phyloP scores from a whole-genome alignment of 2,797 vertebrate genomes.

The Gobio occitaniae region DNA sequence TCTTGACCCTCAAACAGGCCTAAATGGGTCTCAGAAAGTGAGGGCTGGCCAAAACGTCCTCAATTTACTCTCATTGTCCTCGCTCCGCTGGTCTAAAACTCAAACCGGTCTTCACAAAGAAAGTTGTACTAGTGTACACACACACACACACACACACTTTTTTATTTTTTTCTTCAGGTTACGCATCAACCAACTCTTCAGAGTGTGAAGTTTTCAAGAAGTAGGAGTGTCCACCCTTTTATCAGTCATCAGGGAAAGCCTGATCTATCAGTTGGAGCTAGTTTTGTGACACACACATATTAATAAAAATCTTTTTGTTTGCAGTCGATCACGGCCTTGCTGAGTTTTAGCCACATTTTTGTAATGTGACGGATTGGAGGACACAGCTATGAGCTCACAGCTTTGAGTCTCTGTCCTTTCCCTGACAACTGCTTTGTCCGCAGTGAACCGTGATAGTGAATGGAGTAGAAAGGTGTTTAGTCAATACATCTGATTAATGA shows the following conservation, averaged over 20 bases:
- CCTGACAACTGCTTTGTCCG: slow-evolving; percentile 30
- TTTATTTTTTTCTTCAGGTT: too few relatives aligned
- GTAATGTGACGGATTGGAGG: neutral
- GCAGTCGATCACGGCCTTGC: neutral
- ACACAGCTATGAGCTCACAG: neutral
- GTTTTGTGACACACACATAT: neutral
- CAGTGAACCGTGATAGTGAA: slow-evolving; percentile 15
- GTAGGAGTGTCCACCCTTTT: neutral
- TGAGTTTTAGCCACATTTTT: neutral
- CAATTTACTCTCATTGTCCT: too few relatives aligned
- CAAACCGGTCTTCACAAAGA: too few relatives aligned
- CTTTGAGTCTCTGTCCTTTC: slow-evolving; percentile 10
- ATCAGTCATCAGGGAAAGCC: neutral
- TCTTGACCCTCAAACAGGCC: too few relatives aligned
- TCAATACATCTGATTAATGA: slow-evolving; percentile 30
- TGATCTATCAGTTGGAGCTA: neutral
- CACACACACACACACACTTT: too few relatives aligned
- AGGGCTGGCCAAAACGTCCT: too few relatives aligned
- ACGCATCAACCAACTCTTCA: neutral
- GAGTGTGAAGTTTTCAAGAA: neutral
- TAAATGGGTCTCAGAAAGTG: too few relatives aligned
- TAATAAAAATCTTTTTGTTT: neutral
- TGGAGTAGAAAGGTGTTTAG: neutral
- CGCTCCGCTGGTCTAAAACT: too few relatives aligned
- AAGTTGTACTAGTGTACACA: too few relatives aligned